Percentiles rank a stretch among this genome's conserved stretches.
Conservation (phyloP, 2,113 vertebrate genomes). For the Colossoma macropomum region DNA sequence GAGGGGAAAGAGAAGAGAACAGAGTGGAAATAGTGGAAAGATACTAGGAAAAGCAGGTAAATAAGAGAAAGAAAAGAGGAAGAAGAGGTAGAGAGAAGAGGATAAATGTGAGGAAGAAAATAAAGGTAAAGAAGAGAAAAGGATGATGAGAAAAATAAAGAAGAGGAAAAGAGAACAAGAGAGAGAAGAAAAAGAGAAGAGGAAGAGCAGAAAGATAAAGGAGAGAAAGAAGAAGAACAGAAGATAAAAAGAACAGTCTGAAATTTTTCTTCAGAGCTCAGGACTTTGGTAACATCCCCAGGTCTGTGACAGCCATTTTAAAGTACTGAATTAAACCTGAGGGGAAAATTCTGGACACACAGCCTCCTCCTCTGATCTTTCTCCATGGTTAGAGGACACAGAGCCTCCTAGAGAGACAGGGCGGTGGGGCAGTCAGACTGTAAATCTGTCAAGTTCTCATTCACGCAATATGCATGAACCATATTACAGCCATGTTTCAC, state of each 20-base stretch:
- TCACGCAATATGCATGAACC: neutral
- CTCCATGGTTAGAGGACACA: neutral
- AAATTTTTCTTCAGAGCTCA: neutral
- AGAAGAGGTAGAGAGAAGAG: neutral
- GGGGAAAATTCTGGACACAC: neutral
- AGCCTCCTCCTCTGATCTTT: neutral
- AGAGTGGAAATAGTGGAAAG: neutral
- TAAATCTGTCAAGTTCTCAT: constrained; percentile 7
- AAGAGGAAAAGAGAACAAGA: too few relatives aligned
- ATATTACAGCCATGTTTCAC: constrained; percentile 17
- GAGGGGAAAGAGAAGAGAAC: neutral
- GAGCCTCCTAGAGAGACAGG: neutral
- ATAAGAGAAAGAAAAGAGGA: too few relatives aligned
- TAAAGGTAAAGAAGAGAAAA: too few relatives aligned
- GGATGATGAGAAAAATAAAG: too few relatives aligned
- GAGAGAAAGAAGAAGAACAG: too few relatives aligned
- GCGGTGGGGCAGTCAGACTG: neutral
- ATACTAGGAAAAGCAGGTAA: too few relatives aligned
- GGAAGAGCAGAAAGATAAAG: neutral
- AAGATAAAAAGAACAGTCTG: neutral
- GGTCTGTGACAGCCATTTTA: neutral
- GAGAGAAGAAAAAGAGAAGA: neutral
- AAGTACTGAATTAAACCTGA: neutral
- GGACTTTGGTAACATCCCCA: neutral
- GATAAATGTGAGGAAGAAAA: neutral